Evolutionary conservation across 2,797 vertebrate genomes (phyloP), one percentile per base, ranked within the genome.

Genomic region (Odontamblyopus lacepedii): DNA sequence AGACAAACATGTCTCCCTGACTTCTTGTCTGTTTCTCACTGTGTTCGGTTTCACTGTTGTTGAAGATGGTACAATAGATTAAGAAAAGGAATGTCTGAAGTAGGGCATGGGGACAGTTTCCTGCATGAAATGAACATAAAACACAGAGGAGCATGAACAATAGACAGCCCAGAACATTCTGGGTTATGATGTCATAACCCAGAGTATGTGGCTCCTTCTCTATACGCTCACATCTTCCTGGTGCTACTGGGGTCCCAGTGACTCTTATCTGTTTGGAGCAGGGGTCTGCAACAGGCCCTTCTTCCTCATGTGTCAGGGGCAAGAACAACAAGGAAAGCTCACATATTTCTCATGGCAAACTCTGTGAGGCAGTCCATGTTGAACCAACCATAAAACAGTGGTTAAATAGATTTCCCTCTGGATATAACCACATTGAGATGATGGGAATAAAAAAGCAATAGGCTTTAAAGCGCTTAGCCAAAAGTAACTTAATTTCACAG

Each of bases 251-350:
- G 78, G 83, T 88, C 78, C 84, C 74, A 76, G 26, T 4, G 19
- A 63, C 32, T 16, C 80, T 84, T 80, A 86, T 89, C 85, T 80
- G 70, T 81, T 82, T 53, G 59, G 67, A 83, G 68, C 85, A 80
- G 69, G 55, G 78, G 71, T 78, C 63, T 74, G 62, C 38, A 78
- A 62, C 63, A 51, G 59, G 69, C 50, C 30, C 71, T 76, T 57
- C 59, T 71, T 69, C 51, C 59, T 70, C 55, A 11, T n/a, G 64
- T 63, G 64, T 73, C 15, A 41, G 78, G 78, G 60, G 29, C 67
- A 53, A 66, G 30, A 69, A 57, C 61, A 63, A 56, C 56, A 61
- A 35, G 3, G 50, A 61, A 41, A 27, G 67, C 78, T 70, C 73
- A 35, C n/a, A 60, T 38, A 38, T 63, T 79, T 72, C 76, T 76